These are phyloP conservation scores for Bugulina stolonifera DNA, from an alignment of 2,888 invertebrate genomes.

Conservation along the genomic window DNA sequence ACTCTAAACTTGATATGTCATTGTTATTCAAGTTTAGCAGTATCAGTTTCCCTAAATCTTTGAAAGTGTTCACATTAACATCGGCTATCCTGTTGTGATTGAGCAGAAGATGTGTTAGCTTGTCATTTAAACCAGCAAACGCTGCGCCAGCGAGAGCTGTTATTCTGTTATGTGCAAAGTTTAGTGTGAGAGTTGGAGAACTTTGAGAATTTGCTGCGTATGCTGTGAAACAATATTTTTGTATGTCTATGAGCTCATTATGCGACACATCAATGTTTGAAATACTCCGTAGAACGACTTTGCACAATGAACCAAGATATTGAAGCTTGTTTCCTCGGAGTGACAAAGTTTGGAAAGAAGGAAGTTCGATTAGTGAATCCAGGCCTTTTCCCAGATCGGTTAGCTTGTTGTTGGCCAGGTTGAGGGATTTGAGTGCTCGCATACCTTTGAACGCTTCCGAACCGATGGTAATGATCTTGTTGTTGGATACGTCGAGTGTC, in stretches of 20 bases:
- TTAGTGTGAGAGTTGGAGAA: not conserved
- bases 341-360: not conserved
- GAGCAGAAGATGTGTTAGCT: not conserved
- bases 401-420: conserved; percentile 6
- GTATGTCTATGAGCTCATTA: conserved; percentile 15
- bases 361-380: not conserved
- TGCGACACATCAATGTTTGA: not conserved
- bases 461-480: not conserved
- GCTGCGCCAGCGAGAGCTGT: not conserved
- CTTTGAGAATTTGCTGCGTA: not conserved
- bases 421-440: not conserved
- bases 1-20: not conserved
- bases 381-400: not conserved
- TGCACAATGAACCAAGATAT: conserved; percentile 8
- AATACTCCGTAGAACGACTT: not conserved
- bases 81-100: conserved; percentile 13
- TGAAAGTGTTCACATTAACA: conserved; percentile 17
- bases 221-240: not conserved
- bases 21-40: conserved; percentile 2
- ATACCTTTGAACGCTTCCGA: not conserved
- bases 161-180: conserved; percentile 12
- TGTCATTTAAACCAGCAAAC: conserved; percentile 8
- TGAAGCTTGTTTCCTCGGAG: not conserved
- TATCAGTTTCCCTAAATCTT: not conserved
- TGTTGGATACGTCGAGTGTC: not conserved